Percentiles rank a stretch among this genome's conserved stretches.
Evolutionary conservation across 2,888 invertebrate genomes (phyloP).

Genomic region (Phlogophora meticulosa): DNA sequence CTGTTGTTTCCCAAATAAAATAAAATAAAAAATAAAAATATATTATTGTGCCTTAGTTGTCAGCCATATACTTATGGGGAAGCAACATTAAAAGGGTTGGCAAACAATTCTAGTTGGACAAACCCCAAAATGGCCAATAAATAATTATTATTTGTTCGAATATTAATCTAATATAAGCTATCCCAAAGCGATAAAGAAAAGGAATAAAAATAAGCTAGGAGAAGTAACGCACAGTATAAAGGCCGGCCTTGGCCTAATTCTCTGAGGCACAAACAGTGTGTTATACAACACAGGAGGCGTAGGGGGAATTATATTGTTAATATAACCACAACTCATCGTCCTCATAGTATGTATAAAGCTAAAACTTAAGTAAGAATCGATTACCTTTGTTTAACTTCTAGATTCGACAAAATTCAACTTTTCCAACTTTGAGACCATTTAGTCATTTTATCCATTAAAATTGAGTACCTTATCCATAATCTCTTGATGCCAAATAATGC

Average conservation of each 20-base stretch:
- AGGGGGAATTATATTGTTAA: slow-evolving; percentile 58
- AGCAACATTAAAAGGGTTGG: slow-evolving; percentile 4
- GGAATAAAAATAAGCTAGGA: slow-evolving; percentile 62
- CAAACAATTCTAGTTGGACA: slow-evolving; percentile 14
- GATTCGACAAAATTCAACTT: neutral
- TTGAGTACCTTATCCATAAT: neutral
- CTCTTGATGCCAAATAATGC: neutral
- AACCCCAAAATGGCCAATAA: slow-evolving; percentile 28
- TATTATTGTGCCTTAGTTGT: no score
- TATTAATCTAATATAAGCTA: slow-evolving; percentile 56
- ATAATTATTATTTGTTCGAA: slow-evolving; percentile 49
- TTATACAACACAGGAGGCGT: slow-evolving; percentile 45
- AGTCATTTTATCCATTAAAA: no score
- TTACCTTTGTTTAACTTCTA: neutral
- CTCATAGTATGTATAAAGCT: slow-evolving; percentile 40
- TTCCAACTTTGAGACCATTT: no score
- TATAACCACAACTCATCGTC: slow-evolving; percentile 42
- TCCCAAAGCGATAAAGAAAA: slow-evolving; percentile 62
- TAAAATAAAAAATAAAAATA: no score
- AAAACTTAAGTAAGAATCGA: neutral
- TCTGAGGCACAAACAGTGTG: slow-evolving; percentile 62
- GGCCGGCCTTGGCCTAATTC: slow-evolving; percentile 53
- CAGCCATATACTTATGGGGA: no score
- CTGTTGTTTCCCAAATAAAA: no score
- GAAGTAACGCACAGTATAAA: slow-evolving; percentile 48